These are phyloP conservation scores for Pinctada fucata DNA, from an alignment of 2,888 invertebrate genomes.

Conservation along the genomic window DNA sequence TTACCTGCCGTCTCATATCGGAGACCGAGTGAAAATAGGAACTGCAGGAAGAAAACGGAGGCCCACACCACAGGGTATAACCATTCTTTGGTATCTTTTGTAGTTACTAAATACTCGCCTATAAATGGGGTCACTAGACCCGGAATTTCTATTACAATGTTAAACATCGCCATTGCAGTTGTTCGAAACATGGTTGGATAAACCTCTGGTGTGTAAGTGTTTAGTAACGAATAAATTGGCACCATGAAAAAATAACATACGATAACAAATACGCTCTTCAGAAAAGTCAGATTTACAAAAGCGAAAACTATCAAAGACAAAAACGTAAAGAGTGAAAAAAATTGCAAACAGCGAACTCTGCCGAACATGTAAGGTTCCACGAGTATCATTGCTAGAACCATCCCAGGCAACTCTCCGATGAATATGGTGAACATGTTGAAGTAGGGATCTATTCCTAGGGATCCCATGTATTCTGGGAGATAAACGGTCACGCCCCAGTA, in stretches of 20 bases:
- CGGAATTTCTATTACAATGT: constrained; percentile 64
- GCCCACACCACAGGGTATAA: constrained; percentile 67
- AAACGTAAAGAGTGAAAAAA: constrained; percentile 60
- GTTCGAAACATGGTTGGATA: constrained; percentile 66
- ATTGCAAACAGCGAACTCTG: constrained; percentile 63
- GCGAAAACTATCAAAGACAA: constrained; percentile 60
- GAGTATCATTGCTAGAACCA: constrained; percentile 64
- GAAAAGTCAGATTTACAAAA: constrained; percentile 55
- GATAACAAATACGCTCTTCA: constrained; percentile 64
- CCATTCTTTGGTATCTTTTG: constrained; percentile 53
- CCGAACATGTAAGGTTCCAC: constrained; percentile 66
- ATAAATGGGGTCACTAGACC: constrained; percentile 65
- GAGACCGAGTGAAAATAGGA: constrained; percentile 57
- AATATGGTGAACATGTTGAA: constrained; percentile 68
- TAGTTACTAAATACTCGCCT: constrained; percentile 62
- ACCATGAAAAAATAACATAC: constrained; percentile 69
- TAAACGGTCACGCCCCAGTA: constrained; percentile 70
- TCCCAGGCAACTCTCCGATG: constrained; percentile 67
- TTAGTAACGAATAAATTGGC: constrained; percentile 68
- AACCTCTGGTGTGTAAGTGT: constrained; percentile 68
- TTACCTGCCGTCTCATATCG: constrained; percentile 61
- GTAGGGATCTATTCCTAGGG: constrained; percentile 61
- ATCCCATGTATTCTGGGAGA: constrained; percentile 66
- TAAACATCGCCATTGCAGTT: constrained; percentile 67
- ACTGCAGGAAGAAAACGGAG: constrained; percentile 60